These are phyloP conservation scores for Limosa lapponica DNA, from an alignment of 2,797 vertebrate genomes.

Conservation along the genomic window DNA sequence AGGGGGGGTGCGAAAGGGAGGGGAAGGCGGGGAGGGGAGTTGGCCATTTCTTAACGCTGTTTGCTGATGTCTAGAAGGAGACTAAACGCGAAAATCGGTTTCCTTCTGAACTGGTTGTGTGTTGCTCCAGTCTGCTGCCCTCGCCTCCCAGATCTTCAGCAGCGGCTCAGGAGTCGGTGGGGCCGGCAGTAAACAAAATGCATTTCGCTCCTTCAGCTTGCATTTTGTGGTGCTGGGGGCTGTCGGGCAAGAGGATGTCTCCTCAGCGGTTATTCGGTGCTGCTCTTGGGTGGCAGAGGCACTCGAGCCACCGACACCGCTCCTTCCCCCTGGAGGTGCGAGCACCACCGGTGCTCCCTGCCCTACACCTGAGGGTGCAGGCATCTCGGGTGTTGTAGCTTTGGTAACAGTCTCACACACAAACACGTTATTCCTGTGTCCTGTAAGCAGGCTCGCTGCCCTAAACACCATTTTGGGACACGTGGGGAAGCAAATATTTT, in stretches of 20 bases:
- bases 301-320: background rate
- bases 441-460: background rate
- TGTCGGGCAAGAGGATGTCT: background rate
- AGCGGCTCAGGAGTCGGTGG: background rate
- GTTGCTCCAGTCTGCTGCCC: background rate
- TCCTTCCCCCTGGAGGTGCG: background rate
- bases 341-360: background rate
- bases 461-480: background rate
- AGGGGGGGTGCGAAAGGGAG: background rate
- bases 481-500: background rate
- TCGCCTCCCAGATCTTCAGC: background rate
- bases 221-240: background rate
- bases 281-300: background rate
- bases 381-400: background rate
- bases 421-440: background rate
- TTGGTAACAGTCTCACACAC: background rate
- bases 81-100: background rate
- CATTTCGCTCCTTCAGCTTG: background rate
- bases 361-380: background rate
- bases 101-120: background rate
- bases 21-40: background rate
- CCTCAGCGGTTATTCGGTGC: background rate
- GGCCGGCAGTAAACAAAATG: background rate
- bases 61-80: constrained; percentile 18
- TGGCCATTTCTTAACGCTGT: background rate